Conservation (phyloP, 1,140 invertebrate genomes). For the Pentalonia nigronervosa region DNA sequence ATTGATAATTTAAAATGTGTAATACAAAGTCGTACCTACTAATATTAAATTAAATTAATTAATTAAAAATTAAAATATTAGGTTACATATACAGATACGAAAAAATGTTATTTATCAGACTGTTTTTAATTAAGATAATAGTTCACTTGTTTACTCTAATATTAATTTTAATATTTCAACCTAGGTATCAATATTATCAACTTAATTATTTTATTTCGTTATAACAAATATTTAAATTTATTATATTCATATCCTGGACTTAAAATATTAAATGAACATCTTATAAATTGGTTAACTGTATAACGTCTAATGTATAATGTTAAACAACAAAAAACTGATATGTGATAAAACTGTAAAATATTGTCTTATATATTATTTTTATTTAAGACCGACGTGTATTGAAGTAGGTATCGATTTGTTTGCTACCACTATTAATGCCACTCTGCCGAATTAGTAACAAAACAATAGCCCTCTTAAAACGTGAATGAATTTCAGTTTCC, state of each 20-base stretch:
- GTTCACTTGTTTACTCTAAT: not conserved
- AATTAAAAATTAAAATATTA: not conserved
- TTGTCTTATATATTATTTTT: not conserved
- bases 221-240: too few relatives aligned
- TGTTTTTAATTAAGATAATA: not conserved
- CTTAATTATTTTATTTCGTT: too few relatives aligned
- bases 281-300: too few relatives aligned
- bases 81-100: not conserved
- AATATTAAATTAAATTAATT: not conserved
- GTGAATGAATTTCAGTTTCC: not conserved
- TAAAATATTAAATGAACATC: too few relatives aligned
- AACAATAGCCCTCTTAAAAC: not conserved
- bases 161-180: too few relatives aligned
- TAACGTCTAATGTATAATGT: not conserved
- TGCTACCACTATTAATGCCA: not conserved
- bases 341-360: not conserved
- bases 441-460: not conserved
- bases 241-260: too few relatives aligned
- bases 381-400: not conserved
- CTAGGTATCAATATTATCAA: too few relatives aligned
- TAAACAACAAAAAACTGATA: not conserved
- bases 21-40: too few relatives aligned
- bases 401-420: not conserved
- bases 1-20: not conserved
- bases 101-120: not conserved